phyloP scores from a whole-genome alignment of 1,140 invertebrate species.

The Sinella curviseta region DNA sequence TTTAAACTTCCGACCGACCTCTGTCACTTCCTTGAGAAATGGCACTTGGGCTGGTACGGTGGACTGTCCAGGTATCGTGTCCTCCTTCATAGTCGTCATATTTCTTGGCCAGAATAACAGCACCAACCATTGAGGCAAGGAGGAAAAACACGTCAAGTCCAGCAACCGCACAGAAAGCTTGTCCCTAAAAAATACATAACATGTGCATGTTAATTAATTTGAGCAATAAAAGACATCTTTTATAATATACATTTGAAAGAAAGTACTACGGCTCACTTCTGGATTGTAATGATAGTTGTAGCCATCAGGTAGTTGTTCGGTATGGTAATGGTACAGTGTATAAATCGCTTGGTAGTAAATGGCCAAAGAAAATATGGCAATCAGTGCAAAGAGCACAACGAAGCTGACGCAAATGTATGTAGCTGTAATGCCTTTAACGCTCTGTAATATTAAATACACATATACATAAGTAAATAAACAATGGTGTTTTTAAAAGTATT shows the following conservation, averaged over 20 bases:
- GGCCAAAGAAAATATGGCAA: constrained; percentile 31
- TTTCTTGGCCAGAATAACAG: constrained; percentile 22
- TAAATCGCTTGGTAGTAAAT: constrained; percentile 38
- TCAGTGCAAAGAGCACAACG: constrained; percentile 25
- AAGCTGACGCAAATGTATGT: constrained; percentile 28
- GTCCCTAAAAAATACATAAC: constrained; percentile 8
- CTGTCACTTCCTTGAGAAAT: not conserved
- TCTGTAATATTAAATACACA: not conserved
- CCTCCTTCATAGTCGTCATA: constrained; percentile 19
- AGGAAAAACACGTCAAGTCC: constrained; percentile 31
- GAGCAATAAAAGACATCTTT: too few relatives aligned
- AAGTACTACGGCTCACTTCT: too few relatives aligned
- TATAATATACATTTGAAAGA: too few relatives aligned
- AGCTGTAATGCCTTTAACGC: constrained; percentile 28
- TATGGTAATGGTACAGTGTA: constrained; percentile 22
- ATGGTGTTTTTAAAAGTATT: not conserved
- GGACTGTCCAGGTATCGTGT: constrained; percentile 14
- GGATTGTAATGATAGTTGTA: constrained; percentile 33
- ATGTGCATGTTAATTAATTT: not conserved
- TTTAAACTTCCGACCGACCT: constrained; percentile 18
- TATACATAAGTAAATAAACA: not conserved
- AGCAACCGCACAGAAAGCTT: constrained; percentile 32
- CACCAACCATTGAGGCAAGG: constrained; percentile 23
- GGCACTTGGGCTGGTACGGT: not conserved
- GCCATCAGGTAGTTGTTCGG: constrained; percentile 11